These are phyloP conservation scores for Brotula barbata DNA, from an alignment of 2,797 vertebrate genomes.

Conservation along the genomic window DNA sequence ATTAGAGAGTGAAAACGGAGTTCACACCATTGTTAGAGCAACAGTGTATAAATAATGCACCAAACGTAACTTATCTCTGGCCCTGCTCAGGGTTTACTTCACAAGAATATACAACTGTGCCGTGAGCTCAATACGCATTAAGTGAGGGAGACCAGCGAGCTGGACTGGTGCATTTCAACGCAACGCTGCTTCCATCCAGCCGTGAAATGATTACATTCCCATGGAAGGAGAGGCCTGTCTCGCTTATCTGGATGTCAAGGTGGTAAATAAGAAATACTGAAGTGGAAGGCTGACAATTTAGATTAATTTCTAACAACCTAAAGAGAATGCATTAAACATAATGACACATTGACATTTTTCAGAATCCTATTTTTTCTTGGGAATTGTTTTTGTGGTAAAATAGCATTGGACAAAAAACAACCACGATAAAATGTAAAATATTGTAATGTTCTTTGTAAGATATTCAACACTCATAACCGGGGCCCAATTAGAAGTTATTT, in stretches of 20 bases:
- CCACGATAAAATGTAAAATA: too few species aligned
- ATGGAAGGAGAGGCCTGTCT: not conserved
- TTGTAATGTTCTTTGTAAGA: too few species aligned
- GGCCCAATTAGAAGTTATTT: too few species aligned
- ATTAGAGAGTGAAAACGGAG: slow-evolving; percentile 28
- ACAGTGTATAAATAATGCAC: slow-evolving; percentile 31
- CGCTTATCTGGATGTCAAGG: not conserved
- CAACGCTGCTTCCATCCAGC: slow-evolving; percentile 16
- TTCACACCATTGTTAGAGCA: slow-evolving; percentile 24
- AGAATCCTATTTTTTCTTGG: too few species aligned
- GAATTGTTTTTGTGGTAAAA: too few species aligned
- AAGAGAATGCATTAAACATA: too few species aligned
- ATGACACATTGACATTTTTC: too few species aligned
- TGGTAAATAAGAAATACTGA: slow-evolving; percentile 2
- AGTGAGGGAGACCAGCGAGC: not conserved
- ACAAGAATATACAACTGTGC: slow-evolving; percentile 7
- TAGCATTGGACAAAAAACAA: too few species aligned
- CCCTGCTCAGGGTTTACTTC: slow-evolving; percentile 11
- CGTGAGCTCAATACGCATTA: slow-evolving; percentile 8
- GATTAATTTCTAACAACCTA: too few species aligned
- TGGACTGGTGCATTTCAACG: not conserved
- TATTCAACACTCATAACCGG: too few species aligned
- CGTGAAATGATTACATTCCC: slow-evolving; percentile 2
- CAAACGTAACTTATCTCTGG: slow-evolving; percentile 15
- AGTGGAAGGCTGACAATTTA: not conserved